Conservation (phyloP, 23 tunicate genomes). For the Diplosoma virens region DNA sequence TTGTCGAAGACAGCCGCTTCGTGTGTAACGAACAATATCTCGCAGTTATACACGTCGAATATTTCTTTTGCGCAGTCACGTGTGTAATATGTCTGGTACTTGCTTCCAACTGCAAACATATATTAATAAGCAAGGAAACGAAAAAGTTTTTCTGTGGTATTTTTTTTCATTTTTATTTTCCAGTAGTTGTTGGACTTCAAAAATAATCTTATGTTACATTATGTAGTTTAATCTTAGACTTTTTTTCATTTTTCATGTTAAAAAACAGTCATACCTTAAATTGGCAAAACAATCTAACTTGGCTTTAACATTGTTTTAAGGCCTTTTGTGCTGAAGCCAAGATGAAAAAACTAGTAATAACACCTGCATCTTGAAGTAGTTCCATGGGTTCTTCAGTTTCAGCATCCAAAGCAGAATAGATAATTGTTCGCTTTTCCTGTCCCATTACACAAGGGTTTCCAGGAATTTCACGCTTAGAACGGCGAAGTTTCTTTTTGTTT, state of each 20-base stretch:
- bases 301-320: no score
- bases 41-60: conserved; percentile 4
- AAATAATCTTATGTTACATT: no score
- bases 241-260: no score
- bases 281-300: no score
- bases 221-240: no score
- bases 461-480: not conserved
- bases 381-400: not conserved
- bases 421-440: not conserved
- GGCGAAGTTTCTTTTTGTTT: not conserved
- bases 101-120: not conserved
- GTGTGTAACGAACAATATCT: conserved; percentile 1
- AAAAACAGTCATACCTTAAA: no score
- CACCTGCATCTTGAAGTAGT: conserved; percentile 2
- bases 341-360: no score
- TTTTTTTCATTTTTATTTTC: no score
- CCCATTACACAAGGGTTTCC: conserved; percentile 11
- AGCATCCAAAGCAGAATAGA: conserved; percentile 8
- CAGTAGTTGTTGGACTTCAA: no score
- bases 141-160: no score
- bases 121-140: not conserved
- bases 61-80: not conserved
- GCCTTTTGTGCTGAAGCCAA: no score
- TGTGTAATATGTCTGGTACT: conserved; percentile 2
- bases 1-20: not conserved